A percentile compares a stretch with the other conserved stretches of the same genome.
Evolutionary conservation across 1,140 invertebrate species (phyloP).

Genomic region (Planococcus citri): DNA sequence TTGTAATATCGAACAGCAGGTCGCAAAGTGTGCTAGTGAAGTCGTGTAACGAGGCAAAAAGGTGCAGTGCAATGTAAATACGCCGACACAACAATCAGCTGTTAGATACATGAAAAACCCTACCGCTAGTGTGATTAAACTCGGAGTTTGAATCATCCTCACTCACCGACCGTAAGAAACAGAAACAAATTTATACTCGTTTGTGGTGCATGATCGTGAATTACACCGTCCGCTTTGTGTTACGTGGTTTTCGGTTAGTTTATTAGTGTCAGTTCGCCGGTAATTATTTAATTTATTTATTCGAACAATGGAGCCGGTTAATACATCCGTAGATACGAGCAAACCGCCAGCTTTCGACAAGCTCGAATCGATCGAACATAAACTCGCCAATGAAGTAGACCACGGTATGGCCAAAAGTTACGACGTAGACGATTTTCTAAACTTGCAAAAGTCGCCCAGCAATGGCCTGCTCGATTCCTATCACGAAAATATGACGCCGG

Average conservation of each 20-base stretch:
- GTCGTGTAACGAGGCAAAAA: neutral
- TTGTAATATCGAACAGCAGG: neutral
- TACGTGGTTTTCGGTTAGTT: neutral
- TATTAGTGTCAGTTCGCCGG: neutral
- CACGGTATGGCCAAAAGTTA: neutral
- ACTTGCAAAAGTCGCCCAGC: neutral
- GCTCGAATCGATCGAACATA: neutral
- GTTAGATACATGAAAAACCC: neutral
- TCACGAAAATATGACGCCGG: neutral
- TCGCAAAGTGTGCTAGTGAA: no score
- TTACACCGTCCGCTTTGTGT: neutral
- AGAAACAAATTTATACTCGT: neutral
- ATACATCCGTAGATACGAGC: neutral
- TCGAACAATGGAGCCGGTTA: neutral
- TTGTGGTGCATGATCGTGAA: neutral
- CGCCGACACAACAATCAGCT: neutral
- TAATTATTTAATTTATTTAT: neutral
- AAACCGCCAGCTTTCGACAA: neutral
- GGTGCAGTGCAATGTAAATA: slow-evolving; percentile 6
- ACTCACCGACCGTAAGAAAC: no score
- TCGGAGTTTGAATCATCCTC: neutral
- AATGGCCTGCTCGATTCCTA: neutral
- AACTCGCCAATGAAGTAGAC: neutral
- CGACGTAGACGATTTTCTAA: neutral
- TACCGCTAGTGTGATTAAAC: neutral